Evolutionary conservation across 2,113 vertebrate species (phyloP).

Genomic region (Heterochromis multidens): DNA sequence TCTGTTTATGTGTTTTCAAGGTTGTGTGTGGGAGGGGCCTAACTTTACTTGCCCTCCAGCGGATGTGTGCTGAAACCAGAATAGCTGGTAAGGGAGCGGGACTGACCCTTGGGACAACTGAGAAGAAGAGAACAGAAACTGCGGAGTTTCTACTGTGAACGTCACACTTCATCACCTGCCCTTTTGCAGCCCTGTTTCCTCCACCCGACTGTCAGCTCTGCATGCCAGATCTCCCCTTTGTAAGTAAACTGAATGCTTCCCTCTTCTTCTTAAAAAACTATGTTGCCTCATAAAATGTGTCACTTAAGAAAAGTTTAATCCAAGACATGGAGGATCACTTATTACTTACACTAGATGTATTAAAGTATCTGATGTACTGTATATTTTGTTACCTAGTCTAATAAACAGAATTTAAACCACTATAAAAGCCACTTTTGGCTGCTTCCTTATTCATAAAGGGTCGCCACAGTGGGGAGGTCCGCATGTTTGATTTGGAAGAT

Average conservation of each 20-base stretch:
- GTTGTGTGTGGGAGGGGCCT: neutral
- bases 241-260: neutral
- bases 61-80: conserved; percentile 49
- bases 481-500: neutral
- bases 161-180: conserved; percentile 52
- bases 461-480: neutral
- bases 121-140: conserved; percentile 64
- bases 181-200: conserved; percentile 8
- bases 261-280: neutral
- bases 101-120: conserved; percentile 45
- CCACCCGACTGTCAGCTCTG: neutral
- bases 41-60: conserved; percentile 17
- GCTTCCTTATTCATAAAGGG: neutral
- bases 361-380: neutral
- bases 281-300: neutral
- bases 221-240: neutral
- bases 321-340: neutral
- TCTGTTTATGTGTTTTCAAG: conserved; percentile 16
- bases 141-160: conserved; percentile 47
- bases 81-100: conserved; percentile 15
- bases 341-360: neutral
- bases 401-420: neutral
- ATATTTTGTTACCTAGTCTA: neutral
- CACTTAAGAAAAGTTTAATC: neutral
- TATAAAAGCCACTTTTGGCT: neutral